Conservation (phyloP, 2,113 vertebrate species). For the Actenoides lindsayi region DNA sequence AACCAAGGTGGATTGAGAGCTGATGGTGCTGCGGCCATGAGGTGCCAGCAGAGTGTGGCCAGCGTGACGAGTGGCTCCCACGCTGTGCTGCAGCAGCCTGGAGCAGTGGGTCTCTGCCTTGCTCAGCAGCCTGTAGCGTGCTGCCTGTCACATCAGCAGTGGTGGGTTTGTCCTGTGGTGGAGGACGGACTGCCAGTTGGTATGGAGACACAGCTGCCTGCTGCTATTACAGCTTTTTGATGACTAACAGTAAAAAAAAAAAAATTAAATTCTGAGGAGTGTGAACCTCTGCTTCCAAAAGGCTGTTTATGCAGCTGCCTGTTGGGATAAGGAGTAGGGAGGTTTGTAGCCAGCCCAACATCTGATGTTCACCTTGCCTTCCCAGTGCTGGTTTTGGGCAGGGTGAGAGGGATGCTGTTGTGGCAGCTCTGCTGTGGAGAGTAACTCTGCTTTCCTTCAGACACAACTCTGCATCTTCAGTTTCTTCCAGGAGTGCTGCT, state of each 20-base stretch:
- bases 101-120: background rate
- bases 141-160: background rate
- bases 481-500: background rate
- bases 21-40: background rate
- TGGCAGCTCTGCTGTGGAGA: background rate
- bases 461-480: background rate
- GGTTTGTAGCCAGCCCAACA: background rate
- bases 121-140: accelerated
- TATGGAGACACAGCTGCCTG: background rate
- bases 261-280: background rate
- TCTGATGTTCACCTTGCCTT: background rate
- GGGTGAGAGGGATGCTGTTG: background rate
- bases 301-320: background rate
- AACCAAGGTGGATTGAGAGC: background rate
- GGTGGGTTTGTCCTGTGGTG: accelerated
- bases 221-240: background rate
- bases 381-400: background rate
- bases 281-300: background rate
- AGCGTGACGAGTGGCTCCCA: accelerated
- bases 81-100: background rate
- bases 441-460: background rate
- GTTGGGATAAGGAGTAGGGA: background rate
- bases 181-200: background rate
- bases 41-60: background rate
- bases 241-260: background rate